A percentile compares a stretch with the other conserved stretches of the same genome.
Evolutionary conservation across 2,797 vertebrate species (phyloP).

Genomic region (Enteromius trimaculatus): DNA sequence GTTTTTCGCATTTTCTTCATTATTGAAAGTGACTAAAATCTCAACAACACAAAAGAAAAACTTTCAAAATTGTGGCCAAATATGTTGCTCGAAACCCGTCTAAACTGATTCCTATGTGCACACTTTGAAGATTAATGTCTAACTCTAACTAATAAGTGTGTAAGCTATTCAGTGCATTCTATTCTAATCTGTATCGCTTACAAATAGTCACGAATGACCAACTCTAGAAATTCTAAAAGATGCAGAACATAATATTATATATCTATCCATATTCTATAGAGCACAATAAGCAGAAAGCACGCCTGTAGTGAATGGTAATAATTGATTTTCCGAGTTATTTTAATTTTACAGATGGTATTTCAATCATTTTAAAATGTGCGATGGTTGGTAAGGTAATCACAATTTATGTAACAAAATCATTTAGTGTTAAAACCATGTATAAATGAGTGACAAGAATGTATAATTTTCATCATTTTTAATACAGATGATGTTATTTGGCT

Average conservation of each 20-base stretch:
- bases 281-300: background rate
- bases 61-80: background rate
- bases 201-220: background rate
- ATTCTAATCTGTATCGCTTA: background rate
- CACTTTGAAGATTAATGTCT: background rate
- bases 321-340: slow-evolving; percentile 1
- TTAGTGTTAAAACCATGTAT: background rate
- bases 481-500: background rate
- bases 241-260: background rate
- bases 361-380: background rate
- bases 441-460: background rate
- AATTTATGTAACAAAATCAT: background rate
- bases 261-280: background rate
- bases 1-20: background rate
- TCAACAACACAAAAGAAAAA: background rate
- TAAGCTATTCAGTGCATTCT: background rate
- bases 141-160: background rate
- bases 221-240: background rate
- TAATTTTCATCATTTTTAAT: background rate
- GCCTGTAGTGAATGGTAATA: background rate
- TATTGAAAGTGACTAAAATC: background rate
- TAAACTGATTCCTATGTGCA: background rate
- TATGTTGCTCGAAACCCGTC: background rate
- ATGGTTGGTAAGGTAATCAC: background rate
- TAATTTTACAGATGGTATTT: background rate